These are phyloP conservation scores for Pandemis corylana DNA, from an alignment of 2,888 invertebrate species.

Conservation along the genomic window DNA sequence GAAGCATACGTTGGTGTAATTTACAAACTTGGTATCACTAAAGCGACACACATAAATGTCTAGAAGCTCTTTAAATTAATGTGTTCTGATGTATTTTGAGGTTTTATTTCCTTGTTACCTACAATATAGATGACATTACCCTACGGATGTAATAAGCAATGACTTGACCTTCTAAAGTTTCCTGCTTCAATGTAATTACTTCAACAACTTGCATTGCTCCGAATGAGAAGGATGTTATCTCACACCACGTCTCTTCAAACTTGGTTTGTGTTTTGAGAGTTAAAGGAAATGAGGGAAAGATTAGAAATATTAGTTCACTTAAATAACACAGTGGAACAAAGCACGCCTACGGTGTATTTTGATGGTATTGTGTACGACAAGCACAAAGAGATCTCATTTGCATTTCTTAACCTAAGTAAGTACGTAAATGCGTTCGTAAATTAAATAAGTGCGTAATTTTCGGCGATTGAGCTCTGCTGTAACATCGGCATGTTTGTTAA, in stretches of 20 bases:
- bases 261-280: constrained; percentile 23
- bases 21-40: constrained; percentile 24
- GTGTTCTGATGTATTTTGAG: background rate
- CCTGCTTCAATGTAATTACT: constrained; percentile 45
- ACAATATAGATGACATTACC: constrained; percentile 38
- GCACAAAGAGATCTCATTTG: background rate
- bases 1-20: constrained; percentile 20
- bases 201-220: constrained; percentile 47
- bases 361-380: background rate
- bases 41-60: background rate
- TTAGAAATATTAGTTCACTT: constrained; percentile 23
- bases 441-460: background rate
- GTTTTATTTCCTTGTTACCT: constrained; percentile 4
- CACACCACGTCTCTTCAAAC: constrained; percentile 20
- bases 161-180: constrained; percentile 40
- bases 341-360: background rate
- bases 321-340: constrained; percentile 19
- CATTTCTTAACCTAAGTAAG: background rate
- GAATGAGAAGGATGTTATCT: constrained; percentile 17
- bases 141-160: constrained; percentile 39
- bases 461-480: background rate
- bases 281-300: constrained; percentile 13
- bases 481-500: background rate
- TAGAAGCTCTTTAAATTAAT: constrained; percentile 17
- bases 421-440: background rate